A percentile compares a stretch with the other conserved stretches of the same genome.
Evolutionary conservation across 1,140 invertebrate genomes (phyloP).

Genomic region (Mylabris phalerata): DNA sequence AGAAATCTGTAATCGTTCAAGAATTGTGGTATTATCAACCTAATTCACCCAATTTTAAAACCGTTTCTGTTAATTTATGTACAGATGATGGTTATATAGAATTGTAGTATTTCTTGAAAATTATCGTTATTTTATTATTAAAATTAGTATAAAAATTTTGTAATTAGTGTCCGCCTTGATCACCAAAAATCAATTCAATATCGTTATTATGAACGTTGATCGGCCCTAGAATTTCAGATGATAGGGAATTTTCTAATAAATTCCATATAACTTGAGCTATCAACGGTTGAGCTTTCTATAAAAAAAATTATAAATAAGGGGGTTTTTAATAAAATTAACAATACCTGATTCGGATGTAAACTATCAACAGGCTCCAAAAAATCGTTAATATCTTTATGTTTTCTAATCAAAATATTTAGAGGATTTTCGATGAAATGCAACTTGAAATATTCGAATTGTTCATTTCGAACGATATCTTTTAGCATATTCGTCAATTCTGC

Average conservation of each 20-base stretch:
- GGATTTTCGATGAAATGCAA: slow-evolving; percentile 3
- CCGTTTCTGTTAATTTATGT: not conserved
- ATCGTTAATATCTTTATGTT: slow-evolving; percentile 38
- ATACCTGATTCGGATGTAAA: slow-evolving; percentile 48
- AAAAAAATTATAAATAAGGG: not conserved
- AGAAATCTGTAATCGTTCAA: not conserved
- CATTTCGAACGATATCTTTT: not conserved
- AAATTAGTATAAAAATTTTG: not conserved
- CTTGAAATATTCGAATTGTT: not conserved
- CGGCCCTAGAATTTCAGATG: slow-evolving; percentile 33
- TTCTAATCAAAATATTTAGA: not conserved
- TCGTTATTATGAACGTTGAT: slow-evolving; percentile 36
- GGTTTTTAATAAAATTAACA: not conserved
- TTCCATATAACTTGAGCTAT: slow-evolving; percentile 41
- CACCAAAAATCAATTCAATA: slow-evolving; percentile 28
- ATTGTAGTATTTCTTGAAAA: not conserved
- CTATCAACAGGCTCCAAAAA: slow-evolving; percentile 49
- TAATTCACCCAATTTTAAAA: not conserved
- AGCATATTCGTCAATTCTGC: not conserved
- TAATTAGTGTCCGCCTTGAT: slow-evolving; percentile 33
- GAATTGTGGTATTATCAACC: not conserved
- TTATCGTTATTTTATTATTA: not conserved
- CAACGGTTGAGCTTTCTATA: slow-evolving; percentile 35
- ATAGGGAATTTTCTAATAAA: slow-evolving; percentile 31
- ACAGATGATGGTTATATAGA: not conserved